Percentiles rank a stretch among this genome's conserved stretches.
Conservation (phyloP, 1,140 invertebrate species). For the Drosophila grimshawi region DNA sequence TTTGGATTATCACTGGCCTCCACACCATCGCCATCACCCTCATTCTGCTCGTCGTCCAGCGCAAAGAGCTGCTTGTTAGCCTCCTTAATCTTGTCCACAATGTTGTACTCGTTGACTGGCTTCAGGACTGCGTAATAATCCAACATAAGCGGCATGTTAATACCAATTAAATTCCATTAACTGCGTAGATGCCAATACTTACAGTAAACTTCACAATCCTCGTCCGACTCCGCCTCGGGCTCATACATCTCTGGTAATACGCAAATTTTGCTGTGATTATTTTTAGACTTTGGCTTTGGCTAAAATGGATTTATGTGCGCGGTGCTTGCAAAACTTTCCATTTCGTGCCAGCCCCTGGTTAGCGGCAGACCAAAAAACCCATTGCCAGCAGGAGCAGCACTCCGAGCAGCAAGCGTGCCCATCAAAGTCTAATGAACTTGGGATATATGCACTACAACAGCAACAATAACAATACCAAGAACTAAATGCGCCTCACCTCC, state of each 20-base stretch:
- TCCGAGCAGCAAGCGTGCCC: conserved; percentile 25
- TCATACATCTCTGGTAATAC: conserved; percentile 87
- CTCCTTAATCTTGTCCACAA: conserved; percentile 83
- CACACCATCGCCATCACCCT: background rate
- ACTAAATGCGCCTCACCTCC: conserved; percentile 27
- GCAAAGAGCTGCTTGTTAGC: conserved; percentile 82
- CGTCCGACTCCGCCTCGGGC: conserved; percentile 96
- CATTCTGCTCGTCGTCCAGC: conserved; percentile 16
- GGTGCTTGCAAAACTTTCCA: conserved; percentile 63
- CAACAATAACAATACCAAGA: background rate
- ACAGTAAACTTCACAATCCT: conserved; percentile 92
- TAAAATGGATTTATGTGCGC: conserved; percentile 56
- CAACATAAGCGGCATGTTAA: conserved; percentile 62
- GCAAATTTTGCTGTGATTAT: conserved; percentile 53
- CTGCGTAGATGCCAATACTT: conserved; percentile 50
- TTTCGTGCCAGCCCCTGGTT: conserved; percentile 60
- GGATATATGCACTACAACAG: conserved; percentile 30
- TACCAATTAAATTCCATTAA: background rate
- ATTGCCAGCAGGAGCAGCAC: conserved; percentile 10
- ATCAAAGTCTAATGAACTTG: conserved; percentile 80
- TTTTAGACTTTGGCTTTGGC: conserved; percentile 62
- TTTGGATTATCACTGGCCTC: conserved; percentile 16
- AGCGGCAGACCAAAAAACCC: background rate
- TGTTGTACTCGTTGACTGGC: conserved; percentile 84
- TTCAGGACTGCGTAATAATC: conserved; percentile 76